A percentile compares a stretch with the other conserved stretches of the same genome.
These are phyloP conservation scores for Platysteira castanea DNA, from an alignment of 2,113 vertebrate genomes.

Conservation along the genomic window DNA sequence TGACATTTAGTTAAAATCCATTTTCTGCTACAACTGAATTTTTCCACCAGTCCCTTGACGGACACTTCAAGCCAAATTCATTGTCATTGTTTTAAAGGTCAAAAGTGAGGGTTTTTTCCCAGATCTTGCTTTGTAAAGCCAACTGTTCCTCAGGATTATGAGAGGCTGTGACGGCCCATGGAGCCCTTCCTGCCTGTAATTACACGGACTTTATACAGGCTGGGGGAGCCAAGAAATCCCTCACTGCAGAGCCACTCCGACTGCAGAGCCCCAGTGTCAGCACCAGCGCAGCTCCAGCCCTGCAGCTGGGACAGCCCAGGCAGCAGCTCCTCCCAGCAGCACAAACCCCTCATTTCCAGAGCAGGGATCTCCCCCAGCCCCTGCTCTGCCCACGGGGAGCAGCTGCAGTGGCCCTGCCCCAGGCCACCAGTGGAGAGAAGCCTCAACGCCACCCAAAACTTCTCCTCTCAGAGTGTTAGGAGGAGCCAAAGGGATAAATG, in stretches of 20 bases:
- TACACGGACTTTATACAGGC: neutral
- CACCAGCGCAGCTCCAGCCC: fast-evolving
- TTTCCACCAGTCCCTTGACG: neutral
- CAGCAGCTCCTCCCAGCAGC: neutral
- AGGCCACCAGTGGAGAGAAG: fast-evolving
- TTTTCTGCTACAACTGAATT: slow-evolving; percentile 49
- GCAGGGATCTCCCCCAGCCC: neutral
- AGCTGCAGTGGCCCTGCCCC: neutral
- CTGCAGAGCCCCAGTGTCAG: fast-evolving
- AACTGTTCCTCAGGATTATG: slow-evolving; percentile 30
- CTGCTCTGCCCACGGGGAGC: neutral
- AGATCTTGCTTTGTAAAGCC: slow-evolving; percentile 1
- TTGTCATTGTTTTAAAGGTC: slow-evolving; percentile 58
- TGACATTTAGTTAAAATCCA: slow-evolving; percentile 69
- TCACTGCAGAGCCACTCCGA: neutral
- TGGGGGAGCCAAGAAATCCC: neutral
- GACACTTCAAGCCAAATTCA: slow-evolving; percentile 40
- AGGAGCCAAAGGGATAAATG: neutral
- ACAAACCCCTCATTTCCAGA: neutral
- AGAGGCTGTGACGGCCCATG: neutral
- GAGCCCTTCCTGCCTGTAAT: neutral
- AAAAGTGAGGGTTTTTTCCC: slow-evolving; percentile 31
- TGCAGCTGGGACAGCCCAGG: neutral
- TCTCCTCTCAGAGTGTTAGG: fast-evolving
- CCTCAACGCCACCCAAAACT: fast-evolving